These are phyloP conservation scores for Cecropterus lyciades DNA, from an alignment of 1,140 invertebrate genomes.

Conservation along the genomic window DNA sequence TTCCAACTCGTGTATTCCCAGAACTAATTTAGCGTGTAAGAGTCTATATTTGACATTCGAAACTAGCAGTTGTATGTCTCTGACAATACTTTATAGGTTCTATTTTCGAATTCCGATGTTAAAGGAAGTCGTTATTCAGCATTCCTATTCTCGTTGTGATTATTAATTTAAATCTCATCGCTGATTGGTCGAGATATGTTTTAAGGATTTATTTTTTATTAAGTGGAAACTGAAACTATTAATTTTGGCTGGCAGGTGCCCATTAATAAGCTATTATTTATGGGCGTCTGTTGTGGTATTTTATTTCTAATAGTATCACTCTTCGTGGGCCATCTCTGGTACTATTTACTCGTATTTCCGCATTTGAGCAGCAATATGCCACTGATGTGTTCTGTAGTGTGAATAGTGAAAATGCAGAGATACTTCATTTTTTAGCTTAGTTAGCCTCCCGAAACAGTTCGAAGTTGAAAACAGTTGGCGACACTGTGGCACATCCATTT, in stretches of 20 bases:
- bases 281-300: background rate
- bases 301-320: background rate
- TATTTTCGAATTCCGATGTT: constrained; percentile 56
- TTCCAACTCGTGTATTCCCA: constrained; percentile 58
- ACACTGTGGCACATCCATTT: too few relatives aligned
- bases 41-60: constrained; percentile 59
- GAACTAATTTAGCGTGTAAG: constrained; percentile 69
- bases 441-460: too few relatives aligned
- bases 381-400: too few relatives aligned
- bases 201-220: constrained; percentile 11
- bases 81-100: constrained; percentile 65
- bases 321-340: too few relatives aligned
- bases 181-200: constrained; percentile 22
- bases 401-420: too few relatives aligned
- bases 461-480: too few relatives aligned
- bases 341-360: too few relatives aligned
- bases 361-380: background rate
- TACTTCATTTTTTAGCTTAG: too few relatives aligned
- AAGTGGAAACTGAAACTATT: constrained; percentile 16
- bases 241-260: constrained; percentile 8
- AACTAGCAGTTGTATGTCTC: constrained; percentile 45
- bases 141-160: constrained; percentile 49
- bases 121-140: constrained; percentile 72
- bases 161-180: constrained; percentile 48
- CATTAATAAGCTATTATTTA: constrained; percentile 10